These are phyloP conservation scores for Ylistrum balloti DNA, from an alignment of 1,140 invertebrate genomes.

Conservation along the genomic window DNA sequence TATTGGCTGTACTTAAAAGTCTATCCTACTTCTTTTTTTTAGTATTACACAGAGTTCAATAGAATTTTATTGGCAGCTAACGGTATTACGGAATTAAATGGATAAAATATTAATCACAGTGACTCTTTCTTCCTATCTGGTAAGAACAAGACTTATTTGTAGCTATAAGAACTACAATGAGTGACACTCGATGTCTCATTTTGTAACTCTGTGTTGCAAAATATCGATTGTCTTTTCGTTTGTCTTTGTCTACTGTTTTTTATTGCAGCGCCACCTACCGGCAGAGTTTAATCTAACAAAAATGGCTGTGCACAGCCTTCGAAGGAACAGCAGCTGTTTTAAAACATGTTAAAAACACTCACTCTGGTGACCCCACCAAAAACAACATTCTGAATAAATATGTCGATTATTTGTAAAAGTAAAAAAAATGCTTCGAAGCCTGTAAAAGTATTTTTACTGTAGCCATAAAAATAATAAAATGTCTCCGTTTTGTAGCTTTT, in stretches of 20 bases:
- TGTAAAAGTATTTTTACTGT: background rate
- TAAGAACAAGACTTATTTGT: background rate
- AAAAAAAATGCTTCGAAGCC: background rate
- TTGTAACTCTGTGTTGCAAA: background rate
- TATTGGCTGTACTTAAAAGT: background rate
- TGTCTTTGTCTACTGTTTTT: background rate
- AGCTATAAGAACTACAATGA: background rate
- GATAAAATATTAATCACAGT: background rate
- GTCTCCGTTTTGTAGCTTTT: too few relatives aligned
- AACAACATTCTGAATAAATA: too few relatives aligned
- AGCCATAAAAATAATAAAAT: background rate
- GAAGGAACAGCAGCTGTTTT: background rate
- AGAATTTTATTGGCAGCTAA: background rate
- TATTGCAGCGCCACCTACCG: conserved; percentile 26
- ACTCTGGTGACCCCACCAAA: background rate
- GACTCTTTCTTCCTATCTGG: background rate
- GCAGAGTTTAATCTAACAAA: background rate
- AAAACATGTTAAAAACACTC: background rate
- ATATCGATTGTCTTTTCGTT: background rate
- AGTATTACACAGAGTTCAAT: too few relatives aligned
- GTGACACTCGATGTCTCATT: background rate
- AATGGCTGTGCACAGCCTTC: background rate
- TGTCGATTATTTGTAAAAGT: background rate
- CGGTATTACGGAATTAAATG: background rate
- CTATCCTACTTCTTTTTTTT: too few relatives aligned